phyloP scores from a whole-genome alignment of 1,140 invertebrate genomes.

The Lasaia peninsularis region DNA sequence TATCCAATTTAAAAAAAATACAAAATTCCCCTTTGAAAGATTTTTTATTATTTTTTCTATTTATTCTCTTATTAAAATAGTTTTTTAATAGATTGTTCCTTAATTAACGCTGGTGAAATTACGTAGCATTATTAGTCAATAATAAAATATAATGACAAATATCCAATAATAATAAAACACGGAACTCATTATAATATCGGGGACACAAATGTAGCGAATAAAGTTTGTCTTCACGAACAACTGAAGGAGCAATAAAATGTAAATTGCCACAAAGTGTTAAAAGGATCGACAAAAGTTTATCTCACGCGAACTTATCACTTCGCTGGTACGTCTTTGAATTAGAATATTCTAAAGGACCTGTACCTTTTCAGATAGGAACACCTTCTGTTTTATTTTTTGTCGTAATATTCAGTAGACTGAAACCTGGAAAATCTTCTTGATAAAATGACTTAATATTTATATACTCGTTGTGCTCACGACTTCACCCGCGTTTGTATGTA shows the following conservation, averaged over 20 bases:
- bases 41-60: too few species aligned
- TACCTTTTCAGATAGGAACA: not conserved
- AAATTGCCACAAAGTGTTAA: slow-evolving; percentile 20
- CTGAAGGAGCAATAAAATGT: slow-evolving; percentile 18
- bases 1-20: too few species aligned
- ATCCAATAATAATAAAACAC: not conserved
- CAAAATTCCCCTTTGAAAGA: too few species aligned
- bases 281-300: slow-evolving; percentile 17
- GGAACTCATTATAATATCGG: slow-evolving; percentile 10
- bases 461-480: too few species aligned
- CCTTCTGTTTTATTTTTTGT: not conserved
- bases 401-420: too few species aligned
- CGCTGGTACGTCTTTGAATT: slow-evolving; percentile 12
- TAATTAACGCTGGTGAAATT: too few species aligned
- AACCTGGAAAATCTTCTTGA: not conserved
- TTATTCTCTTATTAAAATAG: too few species aligned
- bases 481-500: too few species aligned
- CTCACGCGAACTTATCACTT: slow-evolving; percentile 18
- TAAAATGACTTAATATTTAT: too few species aligned
- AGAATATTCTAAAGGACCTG: slow-evolving; percentile 16
- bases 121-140: too few species aligned
- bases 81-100: too few species aligned
- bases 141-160: not conserved
- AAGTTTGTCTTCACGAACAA: slow-evolving; percentile 2
- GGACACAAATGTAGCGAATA: slow-evolving; percentile 14